Conservation (phyloP, 2,888 invertebrate species). For the Zaprionus obscuricornis region DNA sequence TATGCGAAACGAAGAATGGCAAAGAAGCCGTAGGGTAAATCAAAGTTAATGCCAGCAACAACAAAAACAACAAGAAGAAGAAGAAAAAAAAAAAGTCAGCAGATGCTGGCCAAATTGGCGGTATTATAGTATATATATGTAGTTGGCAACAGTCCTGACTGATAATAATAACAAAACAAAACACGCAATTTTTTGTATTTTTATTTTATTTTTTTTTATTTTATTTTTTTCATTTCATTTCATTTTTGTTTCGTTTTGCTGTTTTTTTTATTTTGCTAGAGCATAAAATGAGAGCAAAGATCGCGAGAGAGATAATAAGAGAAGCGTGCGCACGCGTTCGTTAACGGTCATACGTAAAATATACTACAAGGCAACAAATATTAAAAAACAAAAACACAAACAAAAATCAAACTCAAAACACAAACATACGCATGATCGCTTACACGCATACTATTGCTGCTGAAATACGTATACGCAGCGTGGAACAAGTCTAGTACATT, state of each 20-base stretch:
- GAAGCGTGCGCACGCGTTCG: conserved; percentile 14
- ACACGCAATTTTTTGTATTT: no score
- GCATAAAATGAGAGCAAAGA: background rate
- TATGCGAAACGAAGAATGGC: conserved; percentile 28
- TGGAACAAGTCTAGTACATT: conserved; percentile 63
- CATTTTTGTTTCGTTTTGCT: no score
- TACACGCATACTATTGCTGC: background rate
- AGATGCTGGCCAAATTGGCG: conserved; percentile 66
- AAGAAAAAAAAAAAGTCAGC: conserved; percentile 56
- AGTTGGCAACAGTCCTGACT: conserved; percentile 47
- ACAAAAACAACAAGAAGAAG: no score
- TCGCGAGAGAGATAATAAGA: conserved; percentile 5
- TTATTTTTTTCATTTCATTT: no score
- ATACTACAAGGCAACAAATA: conserved; percentile 29
- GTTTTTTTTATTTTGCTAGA: conserved; percentile 7
- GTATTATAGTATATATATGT: conserved; percentile 40
- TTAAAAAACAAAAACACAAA: conserved; percentile 17
- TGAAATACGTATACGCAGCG: conserved; percentile 63
- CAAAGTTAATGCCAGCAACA: conserved; percentile 57
- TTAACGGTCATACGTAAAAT: conserved; percentile 48
- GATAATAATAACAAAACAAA: conserved; percentile 35
- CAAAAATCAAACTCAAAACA: background rate
- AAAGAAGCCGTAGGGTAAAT: conserved; percentile 50
- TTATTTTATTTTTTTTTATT: no score
- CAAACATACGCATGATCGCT: background rate